A percentile compares a stretch with the other conserved stretches of the same genome.
Conservation (phyloP, 2,113 vertebrate species). For the Ciconia boyciana region DNA sequence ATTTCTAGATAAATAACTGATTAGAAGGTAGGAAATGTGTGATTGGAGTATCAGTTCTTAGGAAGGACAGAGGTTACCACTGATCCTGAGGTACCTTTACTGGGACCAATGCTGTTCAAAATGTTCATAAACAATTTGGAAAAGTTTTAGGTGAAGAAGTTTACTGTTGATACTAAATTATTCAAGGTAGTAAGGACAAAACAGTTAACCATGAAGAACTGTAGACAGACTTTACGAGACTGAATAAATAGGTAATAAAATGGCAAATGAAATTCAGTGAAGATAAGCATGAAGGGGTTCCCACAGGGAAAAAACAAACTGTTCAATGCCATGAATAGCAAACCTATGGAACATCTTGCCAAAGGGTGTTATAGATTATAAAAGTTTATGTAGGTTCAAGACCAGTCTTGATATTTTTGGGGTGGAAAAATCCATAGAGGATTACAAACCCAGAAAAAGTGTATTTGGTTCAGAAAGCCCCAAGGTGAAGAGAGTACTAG, state of each 20-base stretch:
- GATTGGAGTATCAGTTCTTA: neutral
- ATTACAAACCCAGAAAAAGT: neutral
- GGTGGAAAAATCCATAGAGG: neutral
- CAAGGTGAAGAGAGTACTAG: neutral
- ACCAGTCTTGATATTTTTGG: neutral
- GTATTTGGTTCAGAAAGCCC: neutral
- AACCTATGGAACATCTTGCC: neutral
- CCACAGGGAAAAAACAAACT: neutral
- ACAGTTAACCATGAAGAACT: constrained; percentile 42
- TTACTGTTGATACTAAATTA: neutral
- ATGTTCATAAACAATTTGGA: neutral
- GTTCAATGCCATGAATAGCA: neutral
- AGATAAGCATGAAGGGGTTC: constrained; percentile 11
- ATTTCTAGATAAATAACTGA: neutral
- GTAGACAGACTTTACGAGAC: constrained; percentile 29
- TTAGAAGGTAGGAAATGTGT: neutral
- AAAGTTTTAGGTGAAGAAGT: constrained; percentile 13
- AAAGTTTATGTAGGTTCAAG: neutral
- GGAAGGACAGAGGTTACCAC: neutral
- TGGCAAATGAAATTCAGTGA: constrained; percentile 31
- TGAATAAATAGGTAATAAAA: constrained; percentile 54
- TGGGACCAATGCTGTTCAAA: neutral
- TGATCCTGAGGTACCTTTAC: neutral
- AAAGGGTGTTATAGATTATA: neutral
- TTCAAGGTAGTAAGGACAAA: constrained; percentile 27